Percentiles rank a stretch among this genome's conserved stretches.
Evolutionary conservation across 2,888 invertebrate species (phyloP).

Genomic region (Acrocyrtus sp.): DNA sequence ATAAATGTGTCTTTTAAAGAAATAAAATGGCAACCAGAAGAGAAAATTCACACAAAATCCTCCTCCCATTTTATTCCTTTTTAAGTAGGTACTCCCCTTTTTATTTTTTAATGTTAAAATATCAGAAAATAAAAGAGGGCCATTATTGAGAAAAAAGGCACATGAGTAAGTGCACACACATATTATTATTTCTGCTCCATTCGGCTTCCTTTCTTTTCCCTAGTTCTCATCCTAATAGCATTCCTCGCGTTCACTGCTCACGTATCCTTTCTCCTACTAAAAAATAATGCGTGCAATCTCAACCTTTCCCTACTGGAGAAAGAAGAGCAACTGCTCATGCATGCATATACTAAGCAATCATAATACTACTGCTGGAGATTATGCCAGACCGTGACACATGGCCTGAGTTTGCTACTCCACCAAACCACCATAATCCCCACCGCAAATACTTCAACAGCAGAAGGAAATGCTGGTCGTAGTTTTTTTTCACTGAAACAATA

Average conservation of each 20-base stretch:
- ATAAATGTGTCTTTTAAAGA: conserved; percentile 45
- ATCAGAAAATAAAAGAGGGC: background rate
- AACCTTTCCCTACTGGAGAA: too few species aligned
- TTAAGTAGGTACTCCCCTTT: background rate
- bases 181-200: background rate
- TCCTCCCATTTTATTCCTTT: conserved; percentile 6
- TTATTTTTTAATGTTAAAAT: background rate
- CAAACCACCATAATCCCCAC: background rate
- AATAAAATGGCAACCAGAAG: conserved; percentile 35
- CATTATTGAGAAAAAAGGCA: background rate
- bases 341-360: background rate
- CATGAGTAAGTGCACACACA: background rate
- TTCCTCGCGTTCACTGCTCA: background rate
- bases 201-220: background rate
- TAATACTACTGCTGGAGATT: background rate
- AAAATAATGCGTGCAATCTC: background rate
- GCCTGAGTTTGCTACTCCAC: background rate
- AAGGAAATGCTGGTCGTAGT: background rate
- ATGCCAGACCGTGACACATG: background rate
- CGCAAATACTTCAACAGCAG: background rate
- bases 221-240: background rate
- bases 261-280: background rate
- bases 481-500: background rate
- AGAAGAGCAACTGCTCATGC: too few species aligned
- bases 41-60: conserved; percentile 12